Conservation (phyloP, 2,113 vertebrate species). For the Sporophila hypoxantha region DNA sequence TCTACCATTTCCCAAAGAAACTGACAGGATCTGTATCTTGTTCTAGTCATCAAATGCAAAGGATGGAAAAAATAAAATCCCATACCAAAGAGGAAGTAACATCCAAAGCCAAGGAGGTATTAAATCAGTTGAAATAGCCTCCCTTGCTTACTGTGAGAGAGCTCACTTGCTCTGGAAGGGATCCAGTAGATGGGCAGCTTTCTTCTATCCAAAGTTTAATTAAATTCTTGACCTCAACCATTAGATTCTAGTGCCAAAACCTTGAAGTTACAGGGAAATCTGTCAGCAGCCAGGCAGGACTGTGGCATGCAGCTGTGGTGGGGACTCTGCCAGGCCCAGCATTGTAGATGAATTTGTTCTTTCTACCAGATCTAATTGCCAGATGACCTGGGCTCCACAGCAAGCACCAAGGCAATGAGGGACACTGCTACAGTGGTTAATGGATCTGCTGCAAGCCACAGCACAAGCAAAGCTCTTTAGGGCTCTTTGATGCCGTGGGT, state of each 20-base stretch:
- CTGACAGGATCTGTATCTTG: neutral
- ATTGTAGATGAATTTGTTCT: neutral
- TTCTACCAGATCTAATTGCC: neutral
- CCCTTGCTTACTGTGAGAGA: neutral
- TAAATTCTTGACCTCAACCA: neutral
- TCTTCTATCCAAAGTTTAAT: neutral
- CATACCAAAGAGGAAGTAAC: neutral
- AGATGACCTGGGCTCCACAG: neutral
- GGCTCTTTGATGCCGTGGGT: neutral
- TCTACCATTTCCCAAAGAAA: neutral
- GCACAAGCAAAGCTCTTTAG: neutral
- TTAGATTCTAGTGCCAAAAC: neutral
- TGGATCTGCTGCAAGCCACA: neutral
- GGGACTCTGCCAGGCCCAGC: neutral
- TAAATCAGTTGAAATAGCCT: neutral
- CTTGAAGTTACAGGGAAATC: neutral
- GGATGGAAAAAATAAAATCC: neutral
- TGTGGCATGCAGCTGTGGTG: neutral
- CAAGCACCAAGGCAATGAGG: neutral
- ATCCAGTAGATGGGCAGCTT: neutral
- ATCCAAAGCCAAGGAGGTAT: neutral
- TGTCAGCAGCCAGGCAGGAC: neutral
- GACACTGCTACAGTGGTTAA: neutral
- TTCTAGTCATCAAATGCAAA: neutral
- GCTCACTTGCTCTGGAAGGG: neutral